Evolutionary conservation across 1,140 invertebrate genomes (phyloP), one percentile per base, ranked within the genome.

Genomic region (Teleopsis dalmanni): DNA sequence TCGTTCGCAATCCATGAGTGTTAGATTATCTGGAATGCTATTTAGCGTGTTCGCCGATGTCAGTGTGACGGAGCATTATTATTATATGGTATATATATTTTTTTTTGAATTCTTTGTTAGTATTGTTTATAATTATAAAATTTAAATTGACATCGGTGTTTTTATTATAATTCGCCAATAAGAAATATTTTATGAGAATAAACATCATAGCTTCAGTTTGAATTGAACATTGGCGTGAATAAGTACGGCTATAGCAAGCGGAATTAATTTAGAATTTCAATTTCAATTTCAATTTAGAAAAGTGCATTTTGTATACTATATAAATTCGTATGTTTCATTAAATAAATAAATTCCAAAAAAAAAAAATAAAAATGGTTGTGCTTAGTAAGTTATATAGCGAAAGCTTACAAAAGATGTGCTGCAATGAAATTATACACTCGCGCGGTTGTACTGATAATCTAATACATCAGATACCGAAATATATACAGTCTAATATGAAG

Each of bases 311-410:
- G n/a, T n/a, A n/a, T n/a, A n/a, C n/a, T n/a, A n/a, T n/a, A n/a
- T n/a, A n/a, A n/a, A n/a, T n/a, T n/a, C n/a, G n/a, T n/a, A n/a
- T n/a, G n/a, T n/a, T n/a, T n/a, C n/a, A n/a, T n/a, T n/a, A n/a
- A n/a, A n/a, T n/a, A n/a, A n/a, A n/a, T n/a, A n/a, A n/a, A n/a
- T n/a, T n/a, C n/a, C n/a, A n/a, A n/a, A n/a, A n/a, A n/a, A n/a
- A n/a, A n/a, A n/a, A n/a, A n/a, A n/a, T n/a, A 14, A 51, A 29
- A 10, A 58, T 58, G 58, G 45, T 44, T 11, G 51, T 13, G 6
- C 13, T 54, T 16, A 63, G 57, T 45, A 63, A 55, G 34, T 29
- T 56, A 11, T 50, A 59, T n/a, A 45, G 23, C 19, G 38, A 58
- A 42, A 19, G 25, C 16, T 3, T 55, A 21, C 18, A 51, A 34